Percentiles rank a stretch among this genome's conserved stretches.
Conservation (phyloP, 2,113 vertebrate genomes). For the Xiphorhynchus elegans region DNA sequence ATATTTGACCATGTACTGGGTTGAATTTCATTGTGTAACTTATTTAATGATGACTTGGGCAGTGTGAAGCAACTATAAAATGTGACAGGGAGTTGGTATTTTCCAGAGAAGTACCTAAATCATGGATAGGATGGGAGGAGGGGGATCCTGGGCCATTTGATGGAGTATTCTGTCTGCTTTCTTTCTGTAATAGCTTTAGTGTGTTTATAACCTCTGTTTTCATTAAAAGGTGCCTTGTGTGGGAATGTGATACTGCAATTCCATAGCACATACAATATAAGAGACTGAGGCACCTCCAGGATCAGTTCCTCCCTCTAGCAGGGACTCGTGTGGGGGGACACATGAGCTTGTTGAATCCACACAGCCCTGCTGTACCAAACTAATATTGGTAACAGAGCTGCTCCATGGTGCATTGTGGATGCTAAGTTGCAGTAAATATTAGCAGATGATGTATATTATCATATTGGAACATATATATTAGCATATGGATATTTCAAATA, state of each 20-base stretch:
- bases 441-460: neutral
- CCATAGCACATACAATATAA: rapidly evolving
- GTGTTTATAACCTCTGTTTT: neutral
- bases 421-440: neutral
- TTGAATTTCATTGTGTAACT: neutral
- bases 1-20: neutral
- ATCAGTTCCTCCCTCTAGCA: neutral
- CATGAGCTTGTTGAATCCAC: neutral
- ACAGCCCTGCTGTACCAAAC: neutral
- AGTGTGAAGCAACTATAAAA: neutral
- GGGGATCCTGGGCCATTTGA: neutral
- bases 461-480: neutral
- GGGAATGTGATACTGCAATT: neutral
- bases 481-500: neutral
- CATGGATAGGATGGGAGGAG: neutral
- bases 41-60: neutral
- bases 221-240: neutral
- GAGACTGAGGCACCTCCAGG: neutral
- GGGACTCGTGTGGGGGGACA: neutral
- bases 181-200: neutral
- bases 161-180: neutral
- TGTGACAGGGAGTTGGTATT: neutral
- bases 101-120: neutral
- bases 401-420: neutral
- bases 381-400: neutral